phyloP scores from a whole-genome alignment of 1,140 invertebrate species.

The Danaus plexippus region DNA sequence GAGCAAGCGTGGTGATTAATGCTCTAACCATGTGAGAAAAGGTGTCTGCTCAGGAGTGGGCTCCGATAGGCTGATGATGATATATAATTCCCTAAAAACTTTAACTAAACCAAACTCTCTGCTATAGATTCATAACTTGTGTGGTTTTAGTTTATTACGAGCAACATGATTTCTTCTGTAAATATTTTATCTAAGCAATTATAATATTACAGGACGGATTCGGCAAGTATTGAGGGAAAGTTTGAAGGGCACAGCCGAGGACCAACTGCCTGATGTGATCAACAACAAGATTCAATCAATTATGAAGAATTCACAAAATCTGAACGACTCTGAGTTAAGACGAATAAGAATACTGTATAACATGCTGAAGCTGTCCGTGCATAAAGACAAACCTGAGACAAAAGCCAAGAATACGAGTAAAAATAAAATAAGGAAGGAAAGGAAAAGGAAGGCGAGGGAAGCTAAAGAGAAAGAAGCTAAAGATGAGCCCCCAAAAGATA shows the following conservation, averaged over 20 bases:
- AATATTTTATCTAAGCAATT: neutral
- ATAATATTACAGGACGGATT: constrained; percentile 39
- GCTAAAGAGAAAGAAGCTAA: constrained; percentile 11
- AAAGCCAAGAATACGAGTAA: constrained; percentile 21
- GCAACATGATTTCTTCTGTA: neutral
- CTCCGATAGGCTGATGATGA: too few relatives aligned
- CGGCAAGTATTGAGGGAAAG: constrained; percentile 38
- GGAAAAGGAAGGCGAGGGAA: constrained; percentile 15
- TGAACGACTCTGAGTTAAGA: constrained; percentile 43
- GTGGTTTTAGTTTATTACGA: neutral
- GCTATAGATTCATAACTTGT: neutral
- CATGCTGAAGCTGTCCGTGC: constrained; percentile 43
- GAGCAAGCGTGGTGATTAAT: too few relatives aligned
- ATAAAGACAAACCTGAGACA: constrained; percentile 10
- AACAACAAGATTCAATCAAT: constrained; percentile 41
- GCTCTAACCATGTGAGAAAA: too few relatives aligned
- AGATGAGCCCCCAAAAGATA: constrained; percentile 7
- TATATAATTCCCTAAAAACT: too few relatives aligned
- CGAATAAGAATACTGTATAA: constrained; percentile 57
- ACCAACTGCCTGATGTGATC: constrained; percentile 44
- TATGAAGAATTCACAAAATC: constrained; percentile 26
- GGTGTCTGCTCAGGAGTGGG: too few relatives aligned
- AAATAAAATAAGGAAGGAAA: constrained; percentile 18
- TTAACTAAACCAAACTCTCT: too few relatives aligned
- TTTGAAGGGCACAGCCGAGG: constrained; percentile 37